phyloP scores from a whole-genome alignment of 1,140 invertebrate species.

The Melipona quadrifasciata region DNA sequence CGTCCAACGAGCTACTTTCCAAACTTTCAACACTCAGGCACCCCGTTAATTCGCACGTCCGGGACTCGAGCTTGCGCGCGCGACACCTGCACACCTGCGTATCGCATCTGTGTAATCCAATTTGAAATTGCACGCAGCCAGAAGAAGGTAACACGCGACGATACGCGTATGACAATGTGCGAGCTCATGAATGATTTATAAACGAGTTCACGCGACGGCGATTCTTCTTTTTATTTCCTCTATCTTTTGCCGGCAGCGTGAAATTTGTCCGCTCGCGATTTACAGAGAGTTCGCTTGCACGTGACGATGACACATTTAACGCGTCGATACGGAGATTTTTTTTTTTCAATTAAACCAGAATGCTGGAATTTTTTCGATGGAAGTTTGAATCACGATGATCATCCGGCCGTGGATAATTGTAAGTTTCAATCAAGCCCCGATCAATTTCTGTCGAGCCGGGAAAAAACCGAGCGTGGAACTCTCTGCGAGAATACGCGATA shows the following conservation, averaged over 20 bases:
- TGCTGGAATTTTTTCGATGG: too few species aligned
- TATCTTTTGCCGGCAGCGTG: background rate
- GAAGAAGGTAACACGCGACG: conserved; percentile 23
- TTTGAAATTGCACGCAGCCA: conserved; percentile 20
- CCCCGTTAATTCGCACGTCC: conserved; percentile 53
- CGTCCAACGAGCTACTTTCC: background rate
- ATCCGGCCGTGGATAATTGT: too few species aligned
- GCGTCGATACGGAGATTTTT: background rate
- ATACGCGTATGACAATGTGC: conserved; percentile 37
- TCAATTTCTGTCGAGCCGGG: too few species aligned
- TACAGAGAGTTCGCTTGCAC: too few species aligned
- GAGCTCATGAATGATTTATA: conserved; percentile 52
- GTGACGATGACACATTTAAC: too few species aligned
- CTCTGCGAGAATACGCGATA: too few species aligned
- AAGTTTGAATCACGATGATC: too few species aligned
- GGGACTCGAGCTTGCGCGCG: conserved; percentile 46
- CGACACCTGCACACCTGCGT: conserved; percentile 30
- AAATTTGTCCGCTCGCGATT: background rate
- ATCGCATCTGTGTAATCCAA: conserved; percentile 43
- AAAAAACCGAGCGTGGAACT: too few species aligned
- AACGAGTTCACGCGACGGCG: conserved; percentile 1
- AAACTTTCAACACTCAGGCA: background rate
- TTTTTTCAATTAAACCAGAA: too few species aligned
- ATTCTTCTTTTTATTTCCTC: too few species aligned
- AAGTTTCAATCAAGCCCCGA: too few species aligned